Evolutionary conservation across 2,888 invertebrate genomes (phyloP), one percentile per base, ranked within the genome.

Genomic region (Ochropleura plecta): DNA sequence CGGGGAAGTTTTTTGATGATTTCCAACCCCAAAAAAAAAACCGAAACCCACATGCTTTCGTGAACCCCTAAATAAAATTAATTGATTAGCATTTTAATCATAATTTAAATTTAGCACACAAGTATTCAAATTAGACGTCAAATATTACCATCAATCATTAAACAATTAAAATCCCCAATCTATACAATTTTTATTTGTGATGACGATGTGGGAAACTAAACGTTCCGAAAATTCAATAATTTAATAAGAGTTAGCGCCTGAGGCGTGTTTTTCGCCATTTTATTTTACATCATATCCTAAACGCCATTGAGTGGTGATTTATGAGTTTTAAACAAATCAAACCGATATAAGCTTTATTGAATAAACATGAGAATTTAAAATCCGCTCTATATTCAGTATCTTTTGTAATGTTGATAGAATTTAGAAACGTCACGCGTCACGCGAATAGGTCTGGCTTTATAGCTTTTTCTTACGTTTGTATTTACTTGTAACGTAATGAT

Each of bases 131-230:
- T 78, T 64, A 53, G 72, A 77, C 65, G 20, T 57, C 59, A 74
- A 73, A 73, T 68, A 78, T 63, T 44, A 60, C 62, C 67, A 86
- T 81, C 57, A 83, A 85, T 85, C 78, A 85, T 49, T 40, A 55
- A 77, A 74, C 53, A 70, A 81, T 83, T 75, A 80, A 62, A 66
- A 78, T n/a, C n/a, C n/a, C n/a, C n/a, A n/a, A n/a, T 71, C 10
- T 0, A 40, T 62, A 66, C 6, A 60, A 60, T 63, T 68, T 64
- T 48, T 44, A 65, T 53, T 60, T 69, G 55, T 51, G 5, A 46
- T 62, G 67, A 53, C 30, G 48, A n/a, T 55, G 16, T 49, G 42
- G 55, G 20, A 48, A 65, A 18, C 20, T 10, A 64, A 55, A 48
- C 53, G 69, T 70, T 66, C n/a, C 62, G 30, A 73, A 62, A 76